Percentiles rank a stretch among this genome's conserved stretches.
Evolutionary conservation across 53 echinoderm and acorn worm genomes (phyloP).

Genomic region (Paelopatides confundens): DNA sequence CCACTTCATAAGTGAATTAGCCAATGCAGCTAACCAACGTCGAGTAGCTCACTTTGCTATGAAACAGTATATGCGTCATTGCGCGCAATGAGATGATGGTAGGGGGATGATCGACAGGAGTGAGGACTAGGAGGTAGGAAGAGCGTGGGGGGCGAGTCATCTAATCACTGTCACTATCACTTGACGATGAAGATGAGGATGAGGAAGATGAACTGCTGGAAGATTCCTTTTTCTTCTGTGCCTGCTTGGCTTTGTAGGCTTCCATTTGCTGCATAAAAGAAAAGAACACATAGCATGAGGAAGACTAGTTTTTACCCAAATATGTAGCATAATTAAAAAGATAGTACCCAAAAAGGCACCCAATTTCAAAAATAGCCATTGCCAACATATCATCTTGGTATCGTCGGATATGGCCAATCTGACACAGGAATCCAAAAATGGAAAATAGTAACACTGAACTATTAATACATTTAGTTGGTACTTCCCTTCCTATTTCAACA

Average conservation of each 20-base stretch:
- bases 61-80: not conserved
- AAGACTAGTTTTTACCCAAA: too few relatives aligned
- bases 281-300: too few relatives aligned
- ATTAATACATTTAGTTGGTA: too few relatives aligned
- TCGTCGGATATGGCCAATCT: too few relatives aligned
- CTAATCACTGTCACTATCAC: slow-evolving; percentile 77
- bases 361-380: too few relatives aligned
- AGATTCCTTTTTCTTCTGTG: slow-evolving; percentile 62
- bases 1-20: not conserved
- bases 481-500: too few relatives aligned
- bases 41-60: not conserved
- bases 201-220: slow-evolving; percentile 77
- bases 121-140: slow-evolving; percentile 1
- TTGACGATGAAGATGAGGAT: slow-evolving; percentile 84
- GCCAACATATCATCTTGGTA: too few relatives aligned
- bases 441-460: too few relatives aligned
- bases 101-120: not conserved
- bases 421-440: too few relatives aligned
- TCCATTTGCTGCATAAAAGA: slow-evolving; percentile 74
- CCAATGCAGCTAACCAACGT: not conserved
- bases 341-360: too few relatives aligned
- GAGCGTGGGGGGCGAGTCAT: slow-evolving; percentile 1
- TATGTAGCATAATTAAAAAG: too few relatives aligned
- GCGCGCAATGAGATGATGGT: not conserved
- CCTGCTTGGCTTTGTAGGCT: slow-evolving; percentile 82